Evolutionary conservation across 2,888 invertebrate genomes (phyloP), one percentile per base, ranked within the genome.

Genomic region (Amitus sp.): DNA sequence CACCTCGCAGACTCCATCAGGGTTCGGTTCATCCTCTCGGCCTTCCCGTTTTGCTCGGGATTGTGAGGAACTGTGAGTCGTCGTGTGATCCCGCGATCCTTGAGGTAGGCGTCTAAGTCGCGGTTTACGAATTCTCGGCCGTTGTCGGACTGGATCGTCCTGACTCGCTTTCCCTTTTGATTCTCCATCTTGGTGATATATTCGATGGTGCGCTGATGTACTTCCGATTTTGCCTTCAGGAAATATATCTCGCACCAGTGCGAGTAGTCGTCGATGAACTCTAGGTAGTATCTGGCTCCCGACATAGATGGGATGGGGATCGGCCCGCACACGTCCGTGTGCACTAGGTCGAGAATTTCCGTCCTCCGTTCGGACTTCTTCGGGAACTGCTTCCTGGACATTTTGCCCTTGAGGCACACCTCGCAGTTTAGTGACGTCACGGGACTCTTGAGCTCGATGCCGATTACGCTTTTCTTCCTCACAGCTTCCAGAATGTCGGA

Each of bases 1-100:
- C 65, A 68, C 51, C 73, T 60, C 12, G 71, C 70, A 60, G 65
- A 70, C 10, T 72, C 69, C 5, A 69, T 39, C 4, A 71, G 43
- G 5, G 71, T 71, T 6, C 68, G 45, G 50, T 71, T 71, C 20
- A 56, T 59, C 9, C 67, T 42, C 47, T 70, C 65, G 2, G 68
- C 60, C 13, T 63, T 51, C 12, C 71, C 68, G 20, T 66, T 69
- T 47, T 69, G 67, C 42, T 68, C 52, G 17, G 65, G 64, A 23
- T 63, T 63, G 42, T 58, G 46, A 12, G 53, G 46, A 1, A 59
- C 60, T 2, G 58, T 66, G 9, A 59, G 43, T 45, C 58, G 47
- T 9, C 62, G 39, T 9, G 20, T 17, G 9, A 65, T 64, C 0
- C 58, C 66, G 39, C 33, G 15, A 12, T 37, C 30, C 15, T 47